Evolutionary conservation across 2,797 vertebrate species (phyloP).

Genomic region (Myotis daubentonii): DNA sequence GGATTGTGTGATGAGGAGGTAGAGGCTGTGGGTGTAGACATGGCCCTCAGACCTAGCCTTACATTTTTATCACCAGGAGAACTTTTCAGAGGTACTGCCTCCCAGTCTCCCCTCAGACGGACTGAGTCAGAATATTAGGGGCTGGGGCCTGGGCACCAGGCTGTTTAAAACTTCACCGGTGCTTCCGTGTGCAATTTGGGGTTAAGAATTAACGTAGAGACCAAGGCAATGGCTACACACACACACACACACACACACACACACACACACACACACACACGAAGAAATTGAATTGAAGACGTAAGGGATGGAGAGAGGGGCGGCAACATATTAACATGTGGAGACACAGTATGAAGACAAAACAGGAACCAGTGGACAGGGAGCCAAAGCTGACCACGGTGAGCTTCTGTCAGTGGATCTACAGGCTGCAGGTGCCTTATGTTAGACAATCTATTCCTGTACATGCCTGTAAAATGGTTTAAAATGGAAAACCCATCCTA

Average conservation of each 20-base stretch:
- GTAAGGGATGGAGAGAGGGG: no score
- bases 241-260: no score
- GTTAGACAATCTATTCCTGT: neutral
- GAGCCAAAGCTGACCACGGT: neutral
- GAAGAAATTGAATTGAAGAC: neutral
- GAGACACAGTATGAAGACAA: neutral
- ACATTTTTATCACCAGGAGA: neutral
- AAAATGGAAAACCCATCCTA: slow-evolving; percentile 6
- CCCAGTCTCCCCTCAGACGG: neutral
- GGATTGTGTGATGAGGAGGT: neutral
- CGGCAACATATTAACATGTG: neutral
- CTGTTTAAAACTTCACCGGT: neutral
- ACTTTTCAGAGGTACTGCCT: neutral
- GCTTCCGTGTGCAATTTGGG: neutral
- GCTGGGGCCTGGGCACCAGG: neutral
- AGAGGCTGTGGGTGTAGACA: accelerated
- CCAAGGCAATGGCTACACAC: neutral
- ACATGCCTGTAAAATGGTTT: neutral
- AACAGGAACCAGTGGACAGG: neutral
- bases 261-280: no score
- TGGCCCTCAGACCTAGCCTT: neutral
- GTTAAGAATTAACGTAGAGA: neutral
- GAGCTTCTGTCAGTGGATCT: neutral
- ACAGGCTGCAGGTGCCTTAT: neutral
- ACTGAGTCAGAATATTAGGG: neutral